Base-by-base conservation (phyloP, 2,888 invertebrate species). In the Cataglyphis rosenhaueri region DNA sequence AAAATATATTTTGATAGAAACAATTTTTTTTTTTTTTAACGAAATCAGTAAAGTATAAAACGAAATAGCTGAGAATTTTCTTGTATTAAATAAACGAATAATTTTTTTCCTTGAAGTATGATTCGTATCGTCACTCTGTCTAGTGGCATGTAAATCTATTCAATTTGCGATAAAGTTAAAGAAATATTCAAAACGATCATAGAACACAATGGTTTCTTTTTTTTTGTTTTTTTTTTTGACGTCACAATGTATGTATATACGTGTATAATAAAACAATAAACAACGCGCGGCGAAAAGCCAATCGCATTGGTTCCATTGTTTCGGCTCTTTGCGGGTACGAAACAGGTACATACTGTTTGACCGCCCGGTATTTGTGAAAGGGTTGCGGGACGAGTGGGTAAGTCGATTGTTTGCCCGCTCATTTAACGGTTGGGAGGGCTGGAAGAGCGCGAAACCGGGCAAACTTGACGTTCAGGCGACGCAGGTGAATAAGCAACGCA, bases 401-500 rank as follows among this genome's bases (percentile, higher is more conserved):
- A 35, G 15, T 18, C 68, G 29, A 78, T 76, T 68, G 76, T 78
- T 78, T 78, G 57, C 41, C 76, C 68, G 41, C 38, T 78, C 70
- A 68, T 78, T 78, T 78, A 68, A 78, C 68, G 55, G 70, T 41
- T 21, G 70, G 55, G 2, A 57, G 41, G 38, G 38, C 29, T 25
- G 32, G 62, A n/a, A 38, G 21, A 15, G 21, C 38, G 70, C 10
- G 41, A 70, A 57, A 41, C 48, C 55, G 15, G 55, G 21, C 15
- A 29, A 32, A 41, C 57, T 41, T 68, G 76, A 68, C 41, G 41
- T 15, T 21, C 21, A 57, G 55, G 55, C 68, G 70, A 68, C 57
- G 70, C 76, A 78, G 76, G 70, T 78, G 76, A 68, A 76, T 55
- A 55, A 41, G 41, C 55, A 57, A 68, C 48, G 65, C 76, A 52